Evolutionary conservation across 2,888 invertebrate species (phyloP), one percentile per base, ranked within the genome.

Genomic region (Busseola fusca): DNA sequence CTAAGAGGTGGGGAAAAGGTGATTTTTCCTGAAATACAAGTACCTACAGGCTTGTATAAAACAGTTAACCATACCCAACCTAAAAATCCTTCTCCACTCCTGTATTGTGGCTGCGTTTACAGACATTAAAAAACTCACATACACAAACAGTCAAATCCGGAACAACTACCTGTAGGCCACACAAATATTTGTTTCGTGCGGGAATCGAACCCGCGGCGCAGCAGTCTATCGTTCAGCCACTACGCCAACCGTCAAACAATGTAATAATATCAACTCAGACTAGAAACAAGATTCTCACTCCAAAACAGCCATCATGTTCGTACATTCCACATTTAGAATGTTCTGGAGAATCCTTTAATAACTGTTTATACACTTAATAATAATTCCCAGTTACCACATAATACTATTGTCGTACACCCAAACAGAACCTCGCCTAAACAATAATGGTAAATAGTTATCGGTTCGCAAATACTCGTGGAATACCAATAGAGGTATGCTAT

Each of bases 401-500:
- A 60, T 67, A 50, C 45, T 12, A 52, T 72, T 57, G 64, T 73
- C 56, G n/a, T 5, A 63, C 54, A 66, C 27, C n/a, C 34, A 45
- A 50, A 45, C 27, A 37, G 30, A 48, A 37, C 37, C 45, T 37
- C 6, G 34, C 48, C 62, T 58, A 27, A 42, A 64, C 58, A 71
- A 68, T 82, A 80, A 57, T 68, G 67, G 69, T 60, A 74, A 72
- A 72, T 78, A 77, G 76, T 67, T 84, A 76, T 83, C 70, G 64
- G 57, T 65, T 63, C 54, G 34, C 63, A 63, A 74, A 84, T 84
- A 77, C 81, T 85, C 78, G 71, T 59, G 71, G 72, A 79, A 83
- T 86, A 77, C 79, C 81, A 40, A 80, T 74, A n/a, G 21, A 56
- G 77, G 84, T 73, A 85, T 84, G 74, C 67, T 71, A 74, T 73